These are phyloP conservation scores for Branchinecta lynchi DNA, from an alignment of 1,140 invertebrate genomes.

Conservation along the genomic window DNA sequence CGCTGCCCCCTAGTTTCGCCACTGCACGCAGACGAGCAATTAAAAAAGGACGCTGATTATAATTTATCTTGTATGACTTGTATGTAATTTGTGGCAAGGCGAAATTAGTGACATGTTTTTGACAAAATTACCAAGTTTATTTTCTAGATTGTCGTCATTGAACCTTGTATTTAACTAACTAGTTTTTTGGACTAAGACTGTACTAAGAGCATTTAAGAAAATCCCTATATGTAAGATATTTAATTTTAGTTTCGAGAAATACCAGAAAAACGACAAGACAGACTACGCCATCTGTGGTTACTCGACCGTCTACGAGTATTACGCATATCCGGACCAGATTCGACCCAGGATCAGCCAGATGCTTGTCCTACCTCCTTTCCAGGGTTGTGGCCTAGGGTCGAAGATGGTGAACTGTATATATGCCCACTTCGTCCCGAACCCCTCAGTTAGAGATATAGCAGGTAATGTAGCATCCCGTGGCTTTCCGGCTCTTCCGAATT, in stretches of 20 bases:
- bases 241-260: constrained; percentile 60
- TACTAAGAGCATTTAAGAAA: no score
- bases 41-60: no score
- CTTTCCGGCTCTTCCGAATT: background rate
- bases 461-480: constrained; percentile 34
- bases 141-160: no score
- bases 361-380: constrained; percentile 74
- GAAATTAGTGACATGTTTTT: no score
- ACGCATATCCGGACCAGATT: constrained; percentile 70
- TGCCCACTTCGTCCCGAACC: constrained; percentile 47
- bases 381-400: constrained; percentile 64
- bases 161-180: no score
- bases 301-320: constrained; percentile 84
- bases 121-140: no score
- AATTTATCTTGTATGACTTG: no score
- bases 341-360: constrained; percentile 82
- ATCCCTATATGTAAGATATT: no score
- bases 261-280: constrained; percentile 41
- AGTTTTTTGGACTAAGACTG: no score
- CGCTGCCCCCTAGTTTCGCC: no score
- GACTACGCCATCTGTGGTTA: constrained; percentile 71
- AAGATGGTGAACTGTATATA: constrained; percentile 61
- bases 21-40: no score
- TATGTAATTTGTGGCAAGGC: no score
- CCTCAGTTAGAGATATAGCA: constrained; percentile 69